Evolutionary conservation across 1,140 invertebrate species (phyloP).

Genomic region (Pentalonia nigronervosa): DNA sequence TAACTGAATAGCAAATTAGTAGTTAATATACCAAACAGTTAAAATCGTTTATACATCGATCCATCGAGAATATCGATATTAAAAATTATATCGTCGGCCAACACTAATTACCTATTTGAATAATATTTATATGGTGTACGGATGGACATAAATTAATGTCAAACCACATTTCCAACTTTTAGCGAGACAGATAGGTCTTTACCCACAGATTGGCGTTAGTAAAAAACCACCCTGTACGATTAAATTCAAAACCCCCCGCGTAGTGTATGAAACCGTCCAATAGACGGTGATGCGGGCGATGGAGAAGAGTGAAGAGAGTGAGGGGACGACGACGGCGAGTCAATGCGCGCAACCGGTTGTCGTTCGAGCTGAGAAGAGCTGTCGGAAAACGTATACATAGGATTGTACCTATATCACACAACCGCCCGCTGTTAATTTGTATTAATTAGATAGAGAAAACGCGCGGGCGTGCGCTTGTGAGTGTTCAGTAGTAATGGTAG

Average conservation of each 20-base stretch:
- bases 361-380: background rate
- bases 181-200: background rate
- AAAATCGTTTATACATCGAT: too few relatives aligned
- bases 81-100: too few relatives aligned
- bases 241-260: background rate
- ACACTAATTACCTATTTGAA: too few relatives aligned
- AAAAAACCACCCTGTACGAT: background rate
- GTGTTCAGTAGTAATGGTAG: background rate
- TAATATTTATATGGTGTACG: too few relatives aligned
- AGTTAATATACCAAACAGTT: too few relatives aligned
- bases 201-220: too few relatives aligned
- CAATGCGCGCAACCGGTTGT: slow-evolving; percentile 24
- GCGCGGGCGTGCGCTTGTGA: background rate
- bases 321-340: background rate
- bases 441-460: slow-evolving; percentile 41
- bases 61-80: too few relatives aligned
- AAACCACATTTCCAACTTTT: background rate
- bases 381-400: slow-evolving; percentile 21
- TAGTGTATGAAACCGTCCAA: background rate
- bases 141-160: background rate
- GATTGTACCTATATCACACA: background rate
- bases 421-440: slow-evolving; percentile 45
- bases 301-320: background rate
- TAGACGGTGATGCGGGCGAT: background rate
- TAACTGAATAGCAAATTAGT: too few relatives aligned